Conservation (phyloP, 2,113 vertebrate genomes). For the Brachirus orientalis region DNA sequence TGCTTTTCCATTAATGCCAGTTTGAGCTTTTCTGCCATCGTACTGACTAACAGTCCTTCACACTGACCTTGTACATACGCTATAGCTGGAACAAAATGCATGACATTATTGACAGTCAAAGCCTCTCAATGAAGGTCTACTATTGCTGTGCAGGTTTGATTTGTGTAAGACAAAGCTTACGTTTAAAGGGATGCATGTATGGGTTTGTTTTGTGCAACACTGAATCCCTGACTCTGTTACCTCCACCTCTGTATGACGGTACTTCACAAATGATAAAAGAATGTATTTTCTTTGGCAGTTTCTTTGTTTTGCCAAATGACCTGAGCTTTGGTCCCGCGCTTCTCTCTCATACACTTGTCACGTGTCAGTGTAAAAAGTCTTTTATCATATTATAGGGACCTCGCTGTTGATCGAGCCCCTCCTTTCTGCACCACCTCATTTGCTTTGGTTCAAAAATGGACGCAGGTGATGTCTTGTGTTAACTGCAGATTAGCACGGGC, state of each 20-base stretch:
- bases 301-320: slow-evolving; percentile 64
- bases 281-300: slow-evolving; percentile 71
- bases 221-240: slow-evolving; percentile 61
- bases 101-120: slow-evolving; percentile 69
- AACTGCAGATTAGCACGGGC: slow-evolving; percentile 47
- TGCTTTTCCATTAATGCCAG: slow-evolving; percentile 16
- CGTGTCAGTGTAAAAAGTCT: too few relatives aligned
- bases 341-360: too few relatives aligned
- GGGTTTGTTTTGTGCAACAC: slow-evolving; percentile 61
- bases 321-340: slow-evolving; percentile 6
- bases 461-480: slow-evolving; percentile 14
- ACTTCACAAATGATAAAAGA: slow-evolving; percentile 73
- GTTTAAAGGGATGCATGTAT: slow-evolving; percentile 74
- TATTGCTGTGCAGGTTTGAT: slow-evolving; percentile 69
- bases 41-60: slow-evolving; percentile 40
- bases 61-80: slow-evolving; percentile 78
- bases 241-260: slow-evolving; percentile 66
- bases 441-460: background rate
- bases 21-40: slow-evolving; percentile 27
- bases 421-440: slow-evolving; percentile 4
- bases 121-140: slow-evolving; percentile 72
- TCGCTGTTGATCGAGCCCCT: slow-evolving; percentile 56
- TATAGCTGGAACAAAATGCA: slow-evolving; percentile 76
- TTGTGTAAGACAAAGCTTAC: slow-evolving; percentile 65
- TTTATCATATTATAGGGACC: too few relatives aligned